phyloP scores from a whole-genome alignment of 2,113 vertebrate genomes.

The Crypturellus undulatus region DNA sequence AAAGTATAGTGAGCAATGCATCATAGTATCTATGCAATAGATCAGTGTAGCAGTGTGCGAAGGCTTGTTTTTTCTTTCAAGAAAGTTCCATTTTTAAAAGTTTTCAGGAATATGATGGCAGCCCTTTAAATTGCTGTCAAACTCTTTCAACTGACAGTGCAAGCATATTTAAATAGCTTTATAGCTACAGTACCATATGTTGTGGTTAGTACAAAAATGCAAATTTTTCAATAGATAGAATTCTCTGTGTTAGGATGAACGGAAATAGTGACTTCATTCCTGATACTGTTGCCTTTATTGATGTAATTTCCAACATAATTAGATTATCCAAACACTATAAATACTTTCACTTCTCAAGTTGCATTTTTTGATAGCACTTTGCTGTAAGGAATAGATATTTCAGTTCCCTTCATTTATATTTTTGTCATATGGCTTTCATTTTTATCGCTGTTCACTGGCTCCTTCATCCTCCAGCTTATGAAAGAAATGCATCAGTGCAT shows the following conservation, averaged over 20 bases:
- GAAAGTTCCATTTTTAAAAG: background rate
- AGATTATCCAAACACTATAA: background rate
- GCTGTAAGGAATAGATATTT: background rate
- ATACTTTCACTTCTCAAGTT: background rate
- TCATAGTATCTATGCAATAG: background rate
- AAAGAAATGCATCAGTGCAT: background rate
- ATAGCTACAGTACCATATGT: conserved; percentile 31
- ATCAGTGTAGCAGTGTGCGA: background rate
- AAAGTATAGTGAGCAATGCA: background rate
- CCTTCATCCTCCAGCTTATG: background rate
- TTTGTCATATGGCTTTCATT: background rate
- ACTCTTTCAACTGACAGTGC: conserved; percentile 8
- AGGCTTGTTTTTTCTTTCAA: background rate
- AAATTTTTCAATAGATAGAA: background rate
- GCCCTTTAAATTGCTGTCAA: background rate
- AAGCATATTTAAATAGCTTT: conserved; percentile 38
- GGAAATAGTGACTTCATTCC: background rate
- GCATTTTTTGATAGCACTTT: background rate
- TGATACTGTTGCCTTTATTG: background rate
- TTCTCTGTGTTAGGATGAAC: background rate
- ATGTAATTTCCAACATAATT: background rate
- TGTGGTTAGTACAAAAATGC: background rate
- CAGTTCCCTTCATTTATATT: background rate
- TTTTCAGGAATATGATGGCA: background rate
- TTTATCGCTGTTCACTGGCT: background rate